phyloP scores from a whole-genome alignment of 2,888 invertebrate species.

The Altica lythri region DNA sequence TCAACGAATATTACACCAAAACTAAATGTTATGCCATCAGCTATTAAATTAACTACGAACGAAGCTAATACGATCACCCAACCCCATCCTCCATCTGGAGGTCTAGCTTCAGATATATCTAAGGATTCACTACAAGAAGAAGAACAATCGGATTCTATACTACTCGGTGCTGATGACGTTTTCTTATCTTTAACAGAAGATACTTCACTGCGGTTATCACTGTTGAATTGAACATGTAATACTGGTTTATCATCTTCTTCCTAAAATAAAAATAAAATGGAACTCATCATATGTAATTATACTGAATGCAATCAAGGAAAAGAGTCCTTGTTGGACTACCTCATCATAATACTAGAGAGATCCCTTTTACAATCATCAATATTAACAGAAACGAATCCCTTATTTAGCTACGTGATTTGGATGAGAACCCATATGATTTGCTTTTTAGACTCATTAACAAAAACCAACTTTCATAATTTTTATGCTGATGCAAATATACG shows the following conservation, averaged over 20 bases:
- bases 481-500: too few relatives aligned
- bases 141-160: constrained; percentile 51
- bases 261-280: constrained; percentile 10
- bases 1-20: constrained; percentile 90
- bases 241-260: constrained; percentile 52
- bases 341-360: too few relatives aligned
- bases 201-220: constrained; percentile 49
- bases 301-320: too few relatives aligned
- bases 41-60: constrained; percentile 87
- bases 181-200: constrained; percentile 36
- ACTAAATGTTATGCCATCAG: constrained; percentile 90
- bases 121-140: constrained; percentile 62
- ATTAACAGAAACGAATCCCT: too few relatives aligned
- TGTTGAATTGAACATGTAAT: constrained; percentile 66
- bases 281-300: too few relatives aligned
- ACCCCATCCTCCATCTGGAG: constrained; percentile 91
- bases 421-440: too few relatives aligned
- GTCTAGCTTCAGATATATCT: constrained; percentile 69
- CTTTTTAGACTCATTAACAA: too few relatives aligned
- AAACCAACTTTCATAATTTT: too few relatives aligned
- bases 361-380: too few relatives aligned
- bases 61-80: constrained; percentile 91
- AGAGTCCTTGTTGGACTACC: too few relatives aligned
- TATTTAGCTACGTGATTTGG: too few relatives aligned
- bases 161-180: constrained; percentile 42